Evolutionary conservation across 2,797 vertebrate genomes (phyloP).

Genomic region (Knipowitschia caucasica): DNA sequence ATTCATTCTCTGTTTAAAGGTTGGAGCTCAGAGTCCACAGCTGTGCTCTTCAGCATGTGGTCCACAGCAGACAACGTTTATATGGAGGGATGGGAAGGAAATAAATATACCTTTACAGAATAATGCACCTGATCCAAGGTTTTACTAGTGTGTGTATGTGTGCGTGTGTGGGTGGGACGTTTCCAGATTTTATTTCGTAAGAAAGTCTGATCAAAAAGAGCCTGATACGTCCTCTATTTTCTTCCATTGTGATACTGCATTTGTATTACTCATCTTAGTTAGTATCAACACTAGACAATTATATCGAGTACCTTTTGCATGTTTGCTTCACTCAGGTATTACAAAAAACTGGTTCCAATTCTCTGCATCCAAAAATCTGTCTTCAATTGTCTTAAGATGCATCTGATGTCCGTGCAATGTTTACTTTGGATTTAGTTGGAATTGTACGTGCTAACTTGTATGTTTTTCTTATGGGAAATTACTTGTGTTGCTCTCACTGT

Average conservation of each 20-base stretch:
- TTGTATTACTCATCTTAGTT: too few species aligned
- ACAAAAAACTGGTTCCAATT: not conserved
- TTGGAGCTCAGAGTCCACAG: not conserved
- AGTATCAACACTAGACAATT: not conserved
- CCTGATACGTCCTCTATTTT: too few species aligned
- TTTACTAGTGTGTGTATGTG: not conserved
- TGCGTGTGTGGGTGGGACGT: not conserved
- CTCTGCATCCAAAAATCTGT: not conserved
- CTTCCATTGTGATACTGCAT: too few species aligned
- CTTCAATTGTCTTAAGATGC: not conserved
- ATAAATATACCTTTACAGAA: not conserved
- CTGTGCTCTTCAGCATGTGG: not conserved
- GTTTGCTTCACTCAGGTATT: not conserved
- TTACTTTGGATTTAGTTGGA: not conserved
- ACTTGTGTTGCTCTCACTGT: constrained; percentile 6
- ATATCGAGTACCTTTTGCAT: not conserved
- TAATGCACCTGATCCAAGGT: not conserved
- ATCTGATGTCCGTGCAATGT: not conserved
- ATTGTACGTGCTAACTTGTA: not conserved
- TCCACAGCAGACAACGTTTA: not conserved
- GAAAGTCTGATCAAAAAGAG: too few species aligned
- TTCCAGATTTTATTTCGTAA: too few species aligned
- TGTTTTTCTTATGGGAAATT: not conserved
- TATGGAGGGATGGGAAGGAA: not conserved
- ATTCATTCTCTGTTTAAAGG: too few species aligned